Conservation (phyloP, 2,888 invertebrate genomes). For the Phymatocera aterrima region DNA sequence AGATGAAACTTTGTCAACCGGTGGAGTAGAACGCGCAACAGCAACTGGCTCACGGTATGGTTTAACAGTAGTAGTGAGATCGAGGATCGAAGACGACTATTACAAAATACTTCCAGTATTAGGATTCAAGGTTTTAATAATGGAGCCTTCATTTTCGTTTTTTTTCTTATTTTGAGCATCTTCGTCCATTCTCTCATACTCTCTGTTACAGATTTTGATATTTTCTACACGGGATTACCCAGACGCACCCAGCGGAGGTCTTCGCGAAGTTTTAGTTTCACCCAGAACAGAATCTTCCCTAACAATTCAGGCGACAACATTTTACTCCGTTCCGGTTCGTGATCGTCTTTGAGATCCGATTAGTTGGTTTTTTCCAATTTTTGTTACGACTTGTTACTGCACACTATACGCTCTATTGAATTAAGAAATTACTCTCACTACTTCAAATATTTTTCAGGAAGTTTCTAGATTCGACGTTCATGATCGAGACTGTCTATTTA, state of each 20-base stretch:
- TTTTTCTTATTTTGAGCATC: background rate
- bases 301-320: conserved; percentile 58
- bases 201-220: conserved; percentile 75
- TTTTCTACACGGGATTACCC: conserved; percentile 79
- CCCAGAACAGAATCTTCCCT: conserved; percentile 64
- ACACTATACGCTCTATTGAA: no score
- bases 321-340: conserved; percentile 49
- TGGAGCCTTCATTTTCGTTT: no score
- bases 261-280: conserved; percentile 66
- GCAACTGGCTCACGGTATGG: conserved; percentile 58
- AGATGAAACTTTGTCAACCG: background rate
- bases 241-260: conserved; percentile 78
- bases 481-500: conserved; percentile 58
- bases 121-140: conserved; percentile 75
- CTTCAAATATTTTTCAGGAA: conserved; percentile 51
- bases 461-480: conserved; percentile 50
- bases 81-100: conserved; percentile 74
- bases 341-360: no score
- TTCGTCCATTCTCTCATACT: no score
- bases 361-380: no score
- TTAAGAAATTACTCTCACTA: no score
- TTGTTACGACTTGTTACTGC: no score
- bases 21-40: conserved; percentile 39
- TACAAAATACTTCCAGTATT: conserved; percentile 75
- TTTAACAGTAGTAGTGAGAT: conserved; percentile 62